Conservation (phyloP, 2,888 invertebrate genomes). For the Diaprepes abbreviatus region DNA sequence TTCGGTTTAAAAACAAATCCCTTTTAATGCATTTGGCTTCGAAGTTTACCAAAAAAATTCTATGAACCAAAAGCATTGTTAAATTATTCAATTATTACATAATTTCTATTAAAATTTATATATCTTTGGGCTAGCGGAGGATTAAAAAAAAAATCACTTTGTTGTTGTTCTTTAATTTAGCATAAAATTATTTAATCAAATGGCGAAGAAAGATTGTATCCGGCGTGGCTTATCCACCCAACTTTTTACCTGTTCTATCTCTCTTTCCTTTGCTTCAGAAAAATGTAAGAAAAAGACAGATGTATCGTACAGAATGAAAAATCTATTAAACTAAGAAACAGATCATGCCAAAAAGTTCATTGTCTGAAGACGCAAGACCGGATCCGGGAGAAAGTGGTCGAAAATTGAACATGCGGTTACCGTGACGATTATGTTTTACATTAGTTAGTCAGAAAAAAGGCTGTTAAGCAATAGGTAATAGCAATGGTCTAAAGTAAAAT, state of each 20-base stretch:
- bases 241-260: too few relatives aligned
- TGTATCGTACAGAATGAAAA: too few relatives aligned
- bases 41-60: too few relatives aligned
- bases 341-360: constrained; percentile 16
- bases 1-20: too few relatives aligned
- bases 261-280: too few relatives aligned
- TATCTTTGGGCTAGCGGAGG: too few relatives aligned
- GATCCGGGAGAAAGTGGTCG: constrained; percentile 24
- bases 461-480: constrained; percentile 11
- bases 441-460: constrained; percentile 13
- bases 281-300: too few relatives aligned
- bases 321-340: too few relatives aligned
- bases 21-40: too few relatives aligned
- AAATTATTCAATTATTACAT: too few relatives aligned
- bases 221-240: too few relatives aligned
- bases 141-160: background rate
- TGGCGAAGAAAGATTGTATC: background rate
- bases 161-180: background rate
- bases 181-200: constrained; percentile 1
- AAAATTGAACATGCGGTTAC: constrained; percentile 36
- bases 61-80: too few relatives aligned
- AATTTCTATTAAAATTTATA: background rate
- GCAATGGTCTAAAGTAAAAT: background rate
- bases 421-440: constrained; percentile 35
- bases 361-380: constrained; percentile 18